phyloP scores from a whole-genome alignment of 1,140 invertebrate species.

The Belonocnema kinseyi region DNA sequence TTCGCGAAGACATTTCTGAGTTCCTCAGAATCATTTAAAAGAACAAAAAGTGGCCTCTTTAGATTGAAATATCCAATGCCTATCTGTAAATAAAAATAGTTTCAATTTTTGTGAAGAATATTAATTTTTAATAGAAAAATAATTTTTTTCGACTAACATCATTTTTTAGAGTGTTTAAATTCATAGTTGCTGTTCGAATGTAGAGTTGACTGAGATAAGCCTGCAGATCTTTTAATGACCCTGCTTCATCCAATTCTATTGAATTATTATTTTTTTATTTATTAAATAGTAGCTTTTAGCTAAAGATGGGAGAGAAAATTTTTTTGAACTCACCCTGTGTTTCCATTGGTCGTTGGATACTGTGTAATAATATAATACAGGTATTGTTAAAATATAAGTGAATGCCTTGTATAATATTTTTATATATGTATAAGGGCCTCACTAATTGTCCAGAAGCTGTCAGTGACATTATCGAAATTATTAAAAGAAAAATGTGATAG shows the following conservation, averaged over 20 bases:
- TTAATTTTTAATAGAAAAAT: conserved; percentile 17
- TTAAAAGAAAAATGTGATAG: neutral
- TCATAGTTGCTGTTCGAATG: conserved; percentile 62
- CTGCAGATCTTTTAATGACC: conserved; percentile 52
- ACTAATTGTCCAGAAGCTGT: conserved; percentile 49
- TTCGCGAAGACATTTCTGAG: conserved; percentile 59
- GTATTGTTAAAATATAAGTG: conserved; percentile 70
- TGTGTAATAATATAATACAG: conserved; percentile 68
- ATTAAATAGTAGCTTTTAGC: conserved; percentile 2
- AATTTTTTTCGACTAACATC: conserved; percentile 47
- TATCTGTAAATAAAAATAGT: conserved; percentile 51
- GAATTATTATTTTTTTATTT: conserved; percentile 21
- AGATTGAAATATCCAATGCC: conserved; percentile 63
- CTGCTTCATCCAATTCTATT: conserved; percentile 47
- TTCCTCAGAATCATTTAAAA: conserved; percentile 66
- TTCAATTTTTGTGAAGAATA: conserved; percentile 11
- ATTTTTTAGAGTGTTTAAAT: conserved; percentile 61
- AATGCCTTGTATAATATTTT: conserved; percentile 58
- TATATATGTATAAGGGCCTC: conserved; percentile 60
- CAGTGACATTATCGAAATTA: conserved; percentile 27
- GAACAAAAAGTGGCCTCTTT: conserved; percentile 70
- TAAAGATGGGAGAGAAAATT: conserved; percentile 17
- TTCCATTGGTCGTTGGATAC: conserved; percentile 49
- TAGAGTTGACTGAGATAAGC: conserved; percentile 50
- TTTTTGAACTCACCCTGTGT: conserved; percentile 55